Evolutionary conservation across 2,797 vertebrate species (phyloP).

Genomic region (Scyliorhinus canicula): DNA sequence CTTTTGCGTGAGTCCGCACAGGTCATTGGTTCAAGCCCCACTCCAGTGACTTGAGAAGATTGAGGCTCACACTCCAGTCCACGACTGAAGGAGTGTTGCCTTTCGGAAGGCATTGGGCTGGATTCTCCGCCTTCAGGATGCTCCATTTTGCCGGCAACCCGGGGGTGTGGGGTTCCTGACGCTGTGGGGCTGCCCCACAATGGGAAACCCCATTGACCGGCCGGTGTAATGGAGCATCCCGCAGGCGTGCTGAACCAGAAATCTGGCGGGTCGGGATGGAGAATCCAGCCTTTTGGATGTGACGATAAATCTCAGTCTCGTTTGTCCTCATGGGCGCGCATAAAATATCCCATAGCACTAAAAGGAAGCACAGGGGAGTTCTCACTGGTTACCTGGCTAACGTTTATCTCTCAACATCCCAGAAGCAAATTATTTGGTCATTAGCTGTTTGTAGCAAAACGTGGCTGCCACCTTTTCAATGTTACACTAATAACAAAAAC

Average conservation of each 20-base stretch:
- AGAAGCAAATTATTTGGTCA: background rate
- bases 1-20: no score
- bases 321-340: background rate
- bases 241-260: no score
- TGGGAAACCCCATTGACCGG: no score
- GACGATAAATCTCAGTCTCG: background rate
- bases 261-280: no score
- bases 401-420: background rate
- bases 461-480: background rate
- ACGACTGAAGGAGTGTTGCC: background rate
- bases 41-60: background rate
- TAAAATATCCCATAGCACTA: background rate
- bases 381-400: background rate
- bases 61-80: background rate
- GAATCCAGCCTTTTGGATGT: no score
- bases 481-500: background rate
- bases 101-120: background rate
- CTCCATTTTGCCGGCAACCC: no score
- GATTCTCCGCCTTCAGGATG: no score
- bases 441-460: background rate
- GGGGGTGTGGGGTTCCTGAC: no score
- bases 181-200: no score
- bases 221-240: no score
- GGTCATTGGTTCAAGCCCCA: background rate
- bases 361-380: background rate